Conservation (phyloP, 2,888 invertebrate genomes). For the Troides oblongomaculatus region DNA sequence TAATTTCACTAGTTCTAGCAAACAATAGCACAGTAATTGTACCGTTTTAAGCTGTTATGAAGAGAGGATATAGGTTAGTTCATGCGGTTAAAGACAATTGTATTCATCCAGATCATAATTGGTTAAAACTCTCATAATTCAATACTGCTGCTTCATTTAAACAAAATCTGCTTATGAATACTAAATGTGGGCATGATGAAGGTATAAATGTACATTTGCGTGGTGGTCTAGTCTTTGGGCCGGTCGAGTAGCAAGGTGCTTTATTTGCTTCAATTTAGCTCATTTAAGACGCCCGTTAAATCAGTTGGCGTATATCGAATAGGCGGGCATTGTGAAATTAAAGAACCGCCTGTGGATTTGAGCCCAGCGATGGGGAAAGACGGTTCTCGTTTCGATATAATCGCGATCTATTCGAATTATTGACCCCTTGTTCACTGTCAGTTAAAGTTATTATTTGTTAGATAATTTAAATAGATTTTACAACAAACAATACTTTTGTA, state of each 20-base stretch:
- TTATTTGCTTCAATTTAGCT: conserved; percentile 59
- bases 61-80: too few species aligned
- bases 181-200: not conserved
- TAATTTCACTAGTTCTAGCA: too few species aligned
- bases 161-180: too few species aligned
- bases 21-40: too few species aligned
- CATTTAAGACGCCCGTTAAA: conserved; percentile 59
- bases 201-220: conserved; percentile 11
- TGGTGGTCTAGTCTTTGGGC: conserved; percentile 48
- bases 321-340: conserved; percentile 44
- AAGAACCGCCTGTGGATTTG: conserved; percentile 60
- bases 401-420: conserved; percentile 49
- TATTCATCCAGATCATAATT: too few species aligned
- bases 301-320: conserved; percentile 55
- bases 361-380: conserved; percentile 55
- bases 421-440: conserved; percentile 23
- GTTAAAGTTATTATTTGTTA: conserved; percentile 15
- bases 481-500: too few species aligned
- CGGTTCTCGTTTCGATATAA: conserved; percentile 55
- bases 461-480: conserved; percentile 9
- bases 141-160: too few species aligned
- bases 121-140: too few species aligned
- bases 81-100: too few species aligned
- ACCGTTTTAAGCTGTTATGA: too few species aligned
- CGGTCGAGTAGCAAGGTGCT: conserved; percentile 49